These are phyloP conservation scores for Sinotaia quadrata DNA, from an alignment of 2,888 invertebrate genomes.

Conservation along the genomic window DNA sequence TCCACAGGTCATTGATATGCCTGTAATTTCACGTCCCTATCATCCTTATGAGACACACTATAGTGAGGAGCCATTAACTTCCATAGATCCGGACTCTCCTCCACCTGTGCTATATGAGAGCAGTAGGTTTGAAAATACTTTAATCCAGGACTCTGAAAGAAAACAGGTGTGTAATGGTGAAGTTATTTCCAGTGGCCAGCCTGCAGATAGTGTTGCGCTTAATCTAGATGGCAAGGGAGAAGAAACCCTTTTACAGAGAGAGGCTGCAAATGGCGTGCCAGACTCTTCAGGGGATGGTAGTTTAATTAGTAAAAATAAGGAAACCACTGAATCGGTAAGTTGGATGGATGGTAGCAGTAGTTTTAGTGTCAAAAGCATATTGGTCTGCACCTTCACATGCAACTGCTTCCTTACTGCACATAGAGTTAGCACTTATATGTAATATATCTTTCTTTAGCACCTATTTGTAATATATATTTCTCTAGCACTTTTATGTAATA, in stretches of 20 bases:
- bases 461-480: too few species aligned
- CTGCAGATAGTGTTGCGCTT: not conserved
- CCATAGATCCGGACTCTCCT: slow-evolving; percentile 39
- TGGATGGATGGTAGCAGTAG: too few species aligned
- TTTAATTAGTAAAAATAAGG: too few species aligned
- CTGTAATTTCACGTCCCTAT: slow-evolving; percentile 34
- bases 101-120: slow-evolving; percentile 34
- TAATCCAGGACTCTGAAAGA: not conserved
- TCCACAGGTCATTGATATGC: slow-evolving; percentile 30
- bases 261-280: not conserved
- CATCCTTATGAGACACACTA: slow-evolving; percentile 47
- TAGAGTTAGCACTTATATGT: too few species aligned
- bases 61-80: slow-evolving; percentile 46
- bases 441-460: too few species aligned
- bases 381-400: too few species aligned
- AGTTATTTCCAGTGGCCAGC: not conserved
- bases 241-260: not conserved
- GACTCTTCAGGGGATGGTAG: not conserved
- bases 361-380: too few species aligned
- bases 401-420: too few species aligned
- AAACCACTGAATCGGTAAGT: too few species aligned
- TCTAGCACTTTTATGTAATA: too few species aligned
- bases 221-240: not conserved
- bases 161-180: not conserved
- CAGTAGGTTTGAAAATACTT: slow-evolving; percentile 3